Conservation (phyloP, 2,888 invertebrate genomes). For the Protonemura montana region DNA sequence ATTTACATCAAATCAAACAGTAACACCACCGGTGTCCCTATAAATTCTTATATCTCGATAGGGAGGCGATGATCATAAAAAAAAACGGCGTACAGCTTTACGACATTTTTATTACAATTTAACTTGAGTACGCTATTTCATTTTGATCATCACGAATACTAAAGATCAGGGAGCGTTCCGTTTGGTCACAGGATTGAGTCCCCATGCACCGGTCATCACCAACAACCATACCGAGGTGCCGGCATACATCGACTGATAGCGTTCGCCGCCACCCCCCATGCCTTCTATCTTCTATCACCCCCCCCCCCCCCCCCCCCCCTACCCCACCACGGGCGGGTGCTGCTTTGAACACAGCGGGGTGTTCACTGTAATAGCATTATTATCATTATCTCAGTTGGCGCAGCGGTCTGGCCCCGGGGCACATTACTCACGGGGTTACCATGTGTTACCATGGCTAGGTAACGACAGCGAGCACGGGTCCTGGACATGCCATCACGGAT, state of each 20-base stretch:
- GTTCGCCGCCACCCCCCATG: not conserved
- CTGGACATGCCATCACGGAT: not conserved
- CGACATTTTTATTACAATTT: too few species aligned
- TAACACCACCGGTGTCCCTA: too few species aligned
- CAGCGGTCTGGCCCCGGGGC: not conserved
- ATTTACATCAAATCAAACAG: too few species aligned
- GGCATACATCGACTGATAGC: not conserved
- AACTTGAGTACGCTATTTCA: too few species aligned
- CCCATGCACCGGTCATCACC: not conserved
- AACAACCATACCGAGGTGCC: not conserved
- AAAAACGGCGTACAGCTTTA: too few species aligned
- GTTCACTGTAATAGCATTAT: slow-evolving; percentile 16
- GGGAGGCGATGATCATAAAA: too few species aligned
- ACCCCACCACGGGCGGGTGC: not conserved
- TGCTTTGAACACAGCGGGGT: not conserved
- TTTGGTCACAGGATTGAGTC: too few species aligned
- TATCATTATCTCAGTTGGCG: slow-evolving; percentile 12
- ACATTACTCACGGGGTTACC: slow-evolving; percentile 16
- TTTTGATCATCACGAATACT: too few species aligned
- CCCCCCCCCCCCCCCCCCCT: not conserved
- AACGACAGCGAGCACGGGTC: not conserved
- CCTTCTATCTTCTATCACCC: not conserved
- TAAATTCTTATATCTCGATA: too few species aligned
- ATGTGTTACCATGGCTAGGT: not conserved
- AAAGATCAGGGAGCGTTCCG: too few species aligned